Conservation (phyloP, 1,140 invertebrate species). For the Drusus annulatus region DNA sequence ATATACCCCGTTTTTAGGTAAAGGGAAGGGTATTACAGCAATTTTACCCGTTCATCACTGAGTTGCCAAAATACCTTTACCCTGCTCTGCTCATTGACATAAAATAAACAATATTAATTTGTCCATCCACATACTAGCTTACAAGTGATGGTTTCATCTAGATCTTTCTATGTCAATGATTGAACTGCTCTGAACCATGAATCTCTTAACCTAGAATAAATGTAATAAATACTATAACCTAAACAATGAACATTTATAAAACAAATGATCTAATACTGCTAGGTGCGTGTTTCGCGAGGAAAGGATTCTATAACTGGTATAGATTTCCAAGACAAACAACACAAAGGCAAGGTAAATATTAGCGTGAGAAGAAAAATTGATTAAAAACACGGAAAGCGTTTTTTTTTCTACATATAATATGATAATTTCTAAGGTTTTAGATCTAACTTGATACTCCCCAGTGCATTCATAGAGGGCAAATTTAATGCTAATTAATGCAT, state of each 20-base stretch:
- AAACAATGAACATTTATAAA: conserved; percentile 51
- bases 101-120: too few relatives aligned
- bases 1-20: too few relatives aligned
- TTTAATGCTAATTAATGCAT: conserved; percentile 1
- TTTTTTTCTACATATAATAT: neutral
- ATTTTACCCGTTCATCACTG: too few relatives aligned
- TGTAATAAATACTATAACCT: conserved; percentile 41
- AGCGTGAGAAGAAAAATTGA: neutral
- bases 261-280: conserved; percentile 55
- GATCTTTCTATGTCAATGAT: too few relatives aligned
- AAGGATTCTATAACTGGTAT: conserved; percentile 55
- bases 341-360: neutral
- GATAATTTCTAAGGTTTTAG: too few relatives aligned
- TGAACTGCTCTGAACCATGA: too few relatives aligned
- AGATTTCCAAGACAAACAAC: conserved; percentile 24
- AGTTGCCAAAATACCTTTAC: too few relatives aligned
- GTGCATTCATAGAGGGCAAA: conserved; percentile 1
- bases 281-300: neutral
- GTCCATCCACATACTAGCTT: too few relatives aligned
- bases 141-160: too few relatives aligned
- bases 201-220: neutral
- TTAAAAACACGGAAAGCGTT: neutral
- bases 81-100: too few relatives aligned
- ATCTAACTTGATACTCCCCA: neutral
- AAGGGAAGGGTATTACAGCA: too few relatives aligned